phyloP scores from a whole-genome alignment of 2,113 vertebrate species.

The Holacanthus passer region DNA sequence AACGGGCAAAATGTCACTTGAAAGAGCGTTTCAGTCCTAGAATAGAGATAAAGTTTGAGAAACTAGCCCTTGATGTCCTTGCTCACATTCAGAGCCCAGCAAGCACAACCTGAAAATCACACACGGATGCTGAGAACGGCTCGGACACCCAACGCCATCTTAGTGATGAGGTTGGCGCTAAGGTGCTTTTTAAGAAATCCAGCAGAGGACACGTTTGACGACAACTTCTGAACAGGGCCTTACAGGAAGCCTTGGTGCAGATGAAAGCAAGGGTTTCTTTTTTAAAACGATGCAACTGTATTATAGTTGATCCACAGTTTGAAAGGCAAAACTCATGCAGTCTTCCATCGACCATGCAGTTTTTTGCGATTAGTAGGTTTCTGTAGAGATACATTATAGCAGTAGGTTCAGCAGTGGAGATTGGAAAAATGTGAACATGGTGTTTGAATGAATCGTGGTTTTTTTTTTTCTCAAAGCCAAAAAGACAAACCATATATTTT shows the following conservation, averaged over 20 bases:
- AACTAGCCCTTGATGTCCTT: constrained; percentile 79
- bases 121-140: constrained; percentile 38
- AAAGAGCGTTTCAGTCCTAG: constrained; percentile 61
- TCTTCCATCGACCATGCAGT: constrained; percentile 85
- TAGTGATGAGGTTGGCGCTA: constrained; percentile 60
- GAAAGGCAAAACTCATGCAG: constrained; percentile 87
- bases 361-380: constrained; percentile 79
- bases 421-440: constrained; percentile 61
- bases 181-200: constrained; percentile 74
- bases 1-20: constrained; percentile 52
- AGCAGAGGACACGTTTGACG: constrained; percentile 55
- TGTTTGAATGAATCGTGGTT: constrained; percentile 62
- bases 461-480: constrained; percentile 53
- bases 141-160: constrained; percentile 39
- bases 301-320: constrained; percentile 80
- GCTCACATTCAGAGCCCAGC: constrained; percentile 65
- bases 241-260: constrained; percentile 75
- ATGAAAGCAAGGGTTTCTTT: constrained; percentile 84
- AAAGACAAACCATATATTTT: constrained; percentile 54
- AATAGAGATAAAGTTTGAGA: constrained; percentile 69
- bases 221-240: constrained; percentile 71
- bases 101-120: constrained; percentile 58
- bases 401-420: constrained; percentile 68
- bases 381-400: constrained; percentile 77
- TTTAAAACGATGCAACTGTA: constrained; percentile 74